Evolutionary conservation across 1,140 invertebrate species (phyloP).

Genomic region (Rhynchophorus ferrugineus): DNA sequence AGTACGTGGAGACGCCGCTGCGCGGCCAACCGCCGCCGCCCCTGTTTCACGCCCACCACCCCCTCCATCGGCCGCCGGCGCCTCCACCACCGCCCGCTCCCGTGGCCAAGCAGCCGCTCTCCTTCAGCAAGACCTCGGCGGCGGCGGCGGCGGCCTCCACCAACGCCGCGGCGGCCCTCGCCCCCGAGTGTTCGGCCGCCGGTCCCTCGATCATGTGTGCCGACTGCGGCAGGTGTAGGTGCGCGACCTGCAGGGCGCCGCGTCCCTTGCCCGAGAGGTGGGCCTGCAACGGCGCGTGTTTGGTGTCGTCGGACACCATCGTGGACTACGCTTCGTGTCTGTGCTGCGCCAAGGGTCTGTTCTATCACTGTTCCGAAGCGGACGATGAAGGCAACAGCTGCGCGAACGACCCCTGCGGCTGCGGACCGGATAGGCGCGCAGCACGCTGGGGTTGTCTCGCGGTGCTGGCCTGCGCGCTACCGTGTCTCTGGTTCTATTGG

Average conservation of each 20-base stretch:
- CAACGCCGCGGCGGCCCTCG: conserved; percentile 53
- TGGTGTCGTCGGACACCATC: conserved; percentile 76
- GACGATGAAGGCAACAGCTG: conserved; percentile 57
- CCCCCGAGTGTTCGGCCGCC: conserved; percentile 35
- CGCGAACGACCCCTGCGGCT: conserved; percentile 82
- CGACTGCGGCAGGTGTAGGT: conserved; percentile 77
- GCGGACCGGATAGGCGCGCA: conserved; percentile 58
- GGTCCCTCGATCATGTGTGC: conserved; percentile 34
- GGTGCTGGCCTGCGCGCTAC: conserved; percentile 69
- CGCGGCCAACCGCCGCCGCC: conserved; percentile 38
- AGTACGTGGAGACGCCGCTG: conserved; percentile 79
- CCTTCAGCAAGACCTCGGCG: conserved; percentile 47
- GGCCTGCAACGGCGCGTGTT: conserved; percentile 79
- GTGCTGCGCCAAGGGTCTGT: conserved; percentile 86
- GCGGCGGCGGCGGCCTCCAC: conserved; percentile 27
- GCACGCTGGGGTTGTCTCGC: conserved; percentile 79
- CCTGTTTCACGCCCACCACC: conserved; percentile 31
- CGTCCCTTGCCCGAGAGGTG: conserved; percentile 75
- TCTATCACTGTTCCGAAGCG: conserved; percentile 83
- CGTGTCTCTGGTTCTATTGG: conserved; percentile 88
- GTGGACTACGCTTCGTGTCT: conserved; percentile 86
- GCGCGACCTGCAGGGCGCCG: conserved; percentile 78
- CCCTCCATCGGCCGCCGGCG: conserved; percentile 32
- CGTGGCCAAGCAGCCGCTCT: conserved; percentile 52
- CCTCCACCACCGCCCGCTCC: conserved; percentile 36